These are phyloP conservation scores for Engystomops pustulosus DNA, from an alignment of 2,113 vertebrate species.

Conservation along the genomic window DNA sequence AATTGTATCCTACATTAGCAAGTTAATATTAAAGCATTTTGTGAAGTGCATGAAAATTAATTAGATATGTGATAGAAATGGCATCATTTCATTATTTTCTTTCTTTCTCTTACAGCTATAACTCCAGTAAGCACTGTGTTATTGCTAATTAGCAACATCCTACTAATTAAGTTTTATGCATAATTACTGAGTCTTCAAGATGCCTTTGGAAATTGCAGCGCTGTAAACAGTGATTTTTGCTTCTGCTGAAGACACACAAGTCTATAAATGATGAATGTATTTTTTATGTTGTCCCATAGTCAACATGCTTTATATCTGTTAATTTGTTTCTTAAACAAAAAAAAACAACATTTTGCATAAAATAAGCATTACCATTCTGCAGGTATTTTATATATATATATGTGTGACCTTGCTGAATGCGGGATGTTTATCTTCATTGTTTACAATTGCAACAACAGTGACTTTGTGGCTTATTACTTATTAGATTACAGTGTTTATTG, in stretches of 20 bases:
- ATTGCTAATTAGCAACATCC: conserved; percentile 60
- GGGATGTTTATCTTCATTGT: neutral
- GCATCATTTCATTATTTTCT: conserved; percentile 8
- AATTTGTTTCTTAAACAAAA: no score
- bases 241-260: neutral
- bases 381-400: conserved; percentile 13
- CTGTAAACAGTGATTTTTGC: neutral
- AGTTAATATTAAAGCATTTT: conserved; percentile 1
- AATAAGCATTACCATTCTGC: neutral
- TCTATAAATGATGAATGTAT: neutral
- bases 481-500: no score
- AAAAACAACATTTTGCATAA: neutral
- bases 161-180: conserved; percentile 50
- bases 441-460: neutral
- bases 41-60: conserved; percentile 13
- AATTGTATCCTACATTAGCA: neutral
- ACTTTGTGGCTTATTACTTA: no score
- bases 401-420: no score
- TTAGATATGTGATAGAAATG: neutral
- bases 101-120: conserved; percentile 45
- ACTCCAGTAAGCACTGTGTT: conserved; percentile 12
- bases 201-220: conserved; percentile 39
- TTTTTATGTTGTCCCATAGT: neutral
- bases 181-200: conserved; percentile 33
- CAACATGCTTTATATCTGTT: neutral